phyloP scores from a whole-genome alignment of 1,140 invertebrate species.

The Andrena cerasifolii region DNA sequence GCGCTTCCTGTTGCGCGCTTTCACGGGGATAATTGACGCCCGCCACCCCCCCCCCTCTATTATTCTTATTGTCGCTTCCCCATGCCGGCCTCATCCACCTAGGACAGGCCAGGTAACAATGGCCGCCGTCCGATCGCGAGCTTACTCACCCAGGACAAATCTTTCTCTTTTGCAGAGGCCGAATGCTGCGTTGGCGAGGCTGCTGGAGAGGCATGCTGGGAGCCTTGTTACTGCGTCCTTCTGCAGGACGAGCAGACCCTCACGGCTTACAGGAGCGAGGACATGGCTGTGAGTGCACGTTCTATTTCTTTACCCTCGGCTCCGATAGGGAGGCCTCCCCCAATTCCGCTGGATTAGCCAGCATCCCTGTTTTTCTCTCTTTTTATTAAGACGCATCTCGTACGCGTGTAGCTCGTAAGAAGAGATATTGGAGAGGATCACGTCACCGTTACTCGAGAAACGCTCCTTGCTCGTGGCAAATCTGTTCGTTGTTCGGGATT shows the following conservation, averaged over 20 bases:
- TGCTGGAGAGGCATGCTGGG: conserved; percentile 86
- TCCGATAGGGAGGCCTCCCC: background rate
- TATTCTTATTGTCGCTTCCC: conserved; percentile 54
- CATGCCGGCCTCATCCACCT: conserved; percentile 35
- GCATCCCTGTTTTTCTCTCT: background rate
- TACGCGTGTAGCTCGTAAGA: conserved; percentile 7
- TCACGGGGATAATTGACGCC: conserved; percentile 49
- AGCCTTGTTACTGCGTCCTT: conserved; percentile 93
- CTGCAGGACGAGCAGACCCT: conserved; percentile 93
- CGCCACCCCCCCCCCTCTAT: conserved; percentile 18
- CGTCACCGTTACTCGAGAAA: background rate
- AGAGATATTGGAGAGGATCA: conserved; percentile 26
- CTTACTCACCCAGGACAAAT: conserved; percentile 39
- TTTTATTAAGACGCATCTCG: background rate
- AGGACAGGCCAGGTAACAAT: conserved; percentile 29
- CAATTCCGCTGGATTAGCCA: conserved; percentile 11
- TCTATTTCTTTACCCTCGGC: background rate
- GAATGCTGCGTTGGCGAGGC: conserved; percentile 79
- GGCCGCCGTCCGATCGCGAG: conserved; percentile 12
- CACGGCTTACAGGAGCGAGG: conserved; percentile 93
- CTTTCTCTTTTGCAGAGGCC: conserved; percentile 76
- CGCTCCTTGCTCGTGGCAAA: background rate
- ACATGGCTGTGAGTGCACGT: conserved; percentile 90
- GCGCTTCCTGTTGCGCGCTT: conserved; percentile 20
- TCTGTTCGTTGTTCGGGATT: background rate